A percentile compares a stretch with the other conserved stretches of the same genome.
These are phyloP conservation scores for Bruchidius siliquastri DNA, from an alignment of 2,888 invertebrate genomes.

Conservation along the genomic window DNA sequence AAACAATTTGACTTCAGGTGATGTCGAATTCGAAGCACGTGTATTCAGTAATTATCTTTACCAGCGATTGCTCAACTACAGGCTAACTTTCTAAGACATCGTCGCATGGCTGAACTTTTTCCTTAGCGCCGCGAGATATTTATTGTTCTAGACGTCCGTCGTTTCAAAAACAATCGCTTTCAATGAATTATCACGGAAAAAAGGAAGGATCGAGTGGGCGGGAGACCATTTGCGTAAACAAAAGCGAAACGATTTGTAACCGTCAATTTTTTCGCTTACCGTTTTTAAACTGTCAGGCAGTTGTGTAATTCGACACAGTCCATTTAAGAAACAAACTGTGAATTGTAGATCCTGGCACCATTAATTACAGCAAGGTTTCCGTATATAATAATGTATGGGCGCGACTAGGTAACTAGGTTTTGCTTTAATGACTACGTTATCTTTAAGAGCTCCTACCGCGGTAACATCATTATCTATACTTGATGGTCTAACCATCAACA, in stretches of 20 bases:
- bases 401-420: not conserved
- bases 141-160: not conserved
- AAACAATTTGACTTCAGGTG: not conserved
- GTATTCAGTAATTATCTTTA: not conserved
- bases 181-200: not conserved
- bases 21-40: not conserved
- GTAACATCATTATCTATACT: not conserved
- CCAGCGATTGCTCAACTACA: not conserved
- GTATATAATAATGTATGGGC: not conserved
- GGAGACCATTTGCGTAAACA: not conserved
- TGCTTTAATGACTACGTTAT: not conserved
- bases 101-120: not conserved
- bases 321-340: not conserved
- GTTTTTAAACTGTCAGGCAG: not conserved
- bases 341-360: not conserved
- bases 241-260: not conserved
- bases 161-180: not conserved
- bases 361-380: not conserved
- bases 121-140: not conserved
- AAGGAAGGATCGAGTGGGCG: not conserved
- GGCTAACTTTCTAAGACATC: not conserved
- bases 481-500: not conserved
- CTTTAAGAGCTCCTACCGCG: not conserved
- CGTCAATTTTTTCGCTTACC: not conserved
- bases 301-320: not conserved